phyloP scores from a whole-genome alignment of 2,888 invertebrate genomes.

The Plebejus anna region DNA sequence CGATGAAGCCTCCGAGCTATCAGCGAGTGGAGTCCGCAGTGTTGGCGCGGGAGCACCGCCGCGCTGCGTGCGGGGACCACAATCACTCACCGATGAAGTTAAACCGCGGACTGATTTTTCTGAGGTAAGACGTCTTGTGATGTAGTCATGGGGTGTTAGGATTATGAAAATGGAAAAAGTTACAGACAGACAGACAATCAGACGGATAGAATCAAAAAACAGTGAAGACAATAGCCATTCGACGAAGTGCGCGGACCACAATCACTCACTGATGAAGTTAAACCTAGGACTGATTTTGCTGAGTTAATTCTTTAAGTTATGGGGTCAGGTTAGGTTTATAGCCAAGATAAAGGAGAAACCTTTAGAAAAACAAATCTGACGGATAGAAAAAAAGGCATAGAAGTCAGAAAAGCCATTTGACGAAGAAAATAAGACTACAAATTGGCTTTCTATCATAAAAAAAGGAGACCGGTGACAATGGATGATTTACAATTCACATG shows the following conservation, averaged over 20 bases:
- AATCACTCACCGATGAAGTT: conserved; percentile 46
- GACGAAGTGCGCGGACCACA: conserved; percentile 41
- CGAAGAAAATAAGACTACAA: not conserved
- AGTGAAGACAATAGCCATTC: too few species aligned
- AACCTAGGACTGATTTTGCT: conserved; percentile 62
- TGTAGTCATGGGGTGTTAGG: too few species aligned
- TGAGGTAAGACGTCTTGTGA: conserved; percentile 48
- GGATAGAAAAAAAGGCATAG: too few species aligned
- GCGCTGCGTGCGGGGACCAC: conserved; percentile 44
- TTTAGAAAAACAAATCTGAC: too few species aligned
- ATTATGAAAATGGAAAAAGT: too few species aligned
- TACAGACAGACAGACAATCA: too few species aligned
- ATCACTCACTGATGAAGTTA: conserved; percentile 45
- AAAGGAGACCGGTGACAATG: too few species aligned
- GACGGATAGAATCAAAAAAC: too few species aligned
- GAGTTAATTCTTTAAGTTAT: conserved; percentile 48
- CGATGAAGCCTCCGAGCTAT: conserved; percentile 46
- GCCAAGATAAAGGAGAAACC: too few species aligned
- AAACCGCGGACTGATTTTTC: conserved; percentile 63
- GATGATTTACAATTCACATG: too few species aligned
- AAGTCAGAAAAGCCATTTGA: too few species aligned
- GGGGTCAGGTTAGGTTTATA: not conserved
- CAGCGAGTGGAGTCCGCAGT: conserved; percentile 51
- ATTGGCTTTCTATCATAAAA: not conserved
- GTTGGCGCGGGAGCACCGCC: conserved; percentile 35